Evolutionary conservation across 2,888 invertebrate genomes (phyloP).

Genomic region (Timema cristinae): DNA sequence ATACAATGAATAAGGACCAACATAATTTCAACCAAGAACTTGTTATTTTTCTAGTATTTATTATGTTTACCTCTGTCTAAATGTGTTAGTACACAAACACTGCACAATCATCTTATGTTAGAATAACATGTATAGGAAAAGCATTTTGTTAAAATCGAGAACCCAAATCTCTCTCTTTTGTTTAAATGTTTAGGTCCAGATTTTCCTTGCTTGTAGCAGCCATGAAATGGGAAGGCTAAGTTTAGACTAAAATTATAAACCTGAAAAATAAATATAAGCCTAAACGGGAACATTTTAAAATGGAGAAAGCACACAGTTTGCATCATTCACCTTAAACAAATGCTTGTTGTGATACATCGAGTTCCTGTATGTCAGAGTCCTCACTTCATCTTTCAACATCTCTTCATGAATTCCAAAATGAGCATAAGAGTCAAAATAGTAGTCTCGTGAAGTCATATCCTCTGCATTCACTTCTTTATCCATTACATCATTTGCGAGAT

Average conservation of each 20-base stretch:
- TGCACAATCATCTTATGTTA: no score
- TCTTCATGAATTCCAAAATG: constrained; percentile 99
- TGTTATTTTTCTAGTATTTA: not conserved
- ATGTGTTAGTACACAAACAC: no score
- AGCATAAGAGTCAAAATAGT: constrained; percentile 99
- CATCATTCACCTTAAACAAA: constrained; percentile 67
- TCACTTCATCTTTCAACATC: constrained; percentile 99
- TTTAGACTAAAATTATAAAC: constrained; percentile 22
- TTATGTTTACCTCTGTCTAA: no score
- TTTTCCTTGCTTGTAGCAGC: not conserved
- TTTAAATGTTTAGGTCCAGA: no score
- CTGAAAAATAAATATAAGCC: no score
- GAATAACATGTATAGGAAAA: no score
- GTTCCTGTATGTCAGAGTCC: constrained; percentile 96
- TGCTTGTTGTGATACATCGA: constrained; percentile 99
- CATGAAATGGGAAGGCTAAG: no score
- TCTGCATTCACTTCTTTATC: constrained; percentile 61
- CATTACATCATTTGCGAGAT: constrained; percentile 37
- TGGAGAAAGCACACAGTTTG: constrained; percentile 21
- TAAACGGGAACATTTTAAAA: no score
- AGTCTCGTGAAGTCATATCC: constrained; percentile 99
- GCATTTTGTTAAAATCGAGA: no score
- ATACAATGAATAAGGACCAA: no score
- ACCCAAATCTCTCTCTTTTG: no score
- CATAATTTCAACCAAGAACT: no score